A percentile compares a stretch with the other conserved stretches of the same genome.
phyloP scores from a whole-genome alignment of 2,113 vertebrate genomes.

The Cyphomyrus discorhynchus region DNA sequence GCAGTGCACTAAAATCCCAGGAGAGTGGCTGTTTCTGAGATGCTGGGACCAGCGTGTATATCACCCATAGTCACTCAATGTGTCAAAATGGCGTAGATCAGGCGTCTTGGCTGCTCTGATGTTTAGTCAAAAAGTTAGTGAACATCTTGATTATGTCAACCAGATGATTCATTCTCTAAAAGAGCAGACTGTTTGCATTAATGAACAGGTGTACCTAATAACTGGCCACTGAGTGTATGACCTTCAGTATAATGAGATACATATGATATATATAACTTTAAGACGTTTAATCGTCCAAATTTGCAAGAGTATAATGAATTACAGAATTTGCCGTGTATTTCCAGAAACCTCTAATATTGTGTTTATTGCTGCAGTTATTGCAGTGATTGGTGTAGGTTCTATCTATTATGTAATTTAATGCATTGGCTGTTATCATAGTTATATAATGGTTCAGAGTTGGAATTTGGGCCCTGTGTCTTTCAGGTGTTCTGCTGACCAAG shows the following conservation, averaged over 20 bases:
- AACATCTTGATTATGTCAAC: not conserved
- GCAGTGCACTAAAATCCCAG: not conserved
- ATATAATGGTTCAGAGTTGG: not conserved
- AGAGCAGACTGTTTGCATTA: not conserved
- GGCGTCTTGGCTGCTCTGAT: not conserved
- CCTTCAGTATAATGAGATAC: not conserved
- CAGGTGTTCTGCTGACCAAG: constrained; percentile 2
- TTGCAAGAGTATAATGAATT: not conserved
- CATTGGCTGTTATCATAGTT: not conserved
- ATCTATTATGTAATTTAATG: not conserved
- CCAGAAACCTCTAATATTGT: not conserved
- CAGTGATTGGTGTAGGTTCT: not conserved
- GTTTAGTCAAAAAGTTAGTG: not conserved
- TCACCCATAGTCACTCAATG: not conserved
- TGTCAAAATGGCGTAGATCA: not conserved
- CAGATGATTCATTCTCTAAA: not conserved
- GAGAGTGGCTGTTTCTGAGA: not conserved
- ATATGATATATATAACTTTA: not conserved
- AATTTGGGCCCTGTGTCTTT: constrained; percentile 4
- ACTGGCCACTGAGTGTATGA: not conserved
- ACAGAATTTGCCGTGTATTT: not conserved
- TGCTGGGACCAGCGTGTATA: not conserved
- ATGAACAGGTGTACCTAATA: not conserved
- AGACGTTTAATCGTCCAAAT: not conserved
- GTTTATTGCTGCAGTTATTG: not conserved